Conservation (phyloP, 2,113 vertebrate species). For the Harpagus bidentatus region DNA sequence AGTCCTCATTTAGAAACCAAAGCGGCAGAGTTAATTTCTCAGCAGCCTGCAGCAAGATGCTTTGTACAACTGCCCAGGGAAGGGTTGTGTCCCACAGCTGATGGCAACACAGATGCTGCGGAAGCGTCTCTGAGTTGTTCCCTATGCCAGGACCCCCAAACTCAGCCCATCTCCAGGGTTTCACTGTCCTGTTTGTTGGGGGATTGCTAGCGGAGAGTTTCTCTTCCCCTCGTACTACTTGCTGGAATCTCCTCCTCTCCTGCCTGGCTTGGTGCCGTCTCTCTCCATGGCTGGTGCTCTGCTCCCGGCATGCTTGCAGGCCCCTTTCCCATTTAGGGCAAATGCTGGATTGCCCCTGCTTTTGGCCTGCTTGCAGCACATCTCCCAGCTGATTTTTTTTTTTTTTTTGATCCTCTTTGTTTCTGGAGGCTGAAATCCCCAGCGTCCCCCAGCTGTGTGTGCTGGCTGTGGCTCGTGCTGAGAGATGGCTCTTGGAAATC, state of each 20-base stretch:
- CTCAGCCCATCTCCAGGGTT: not conserved
- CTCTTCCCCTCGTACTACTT: not conserved
- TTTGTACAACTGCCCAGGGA: not conserved
- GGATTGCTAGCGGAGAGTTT: not conserved
- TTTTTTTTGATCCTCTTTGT: not conserved
- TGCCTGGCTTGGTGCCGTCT: not conserved
- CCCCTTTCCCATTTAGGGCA: constrained; percentile 45
- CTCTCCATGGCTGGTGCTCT: not conserved
- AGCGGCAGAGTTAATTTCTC: not conserved
- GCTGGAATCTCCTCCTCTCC: not conserved
- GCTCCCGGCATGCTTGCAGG: not conserved
- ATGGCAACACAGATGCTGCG: not conserved
- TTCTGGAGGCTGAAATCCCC: not conserved
- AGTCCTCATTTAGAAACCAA: not conserved
- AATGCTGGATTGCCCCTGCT: not conserved
- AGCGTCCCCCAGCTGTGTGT: rapidly evolving
- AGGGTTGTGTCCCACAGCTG: not conserved
- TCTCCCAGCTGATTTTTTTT: not conserved
- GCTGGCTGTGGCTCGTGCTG: rapidly evolving
- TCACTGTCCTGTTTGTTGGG: not conserved
- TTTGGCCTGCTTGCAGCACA: not conserved
- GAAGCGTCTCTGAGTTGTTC: not conserved
- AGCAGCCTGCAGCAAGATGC: not conserved
- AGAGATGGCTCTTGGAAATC: not conserved
- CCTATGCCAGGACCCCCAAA: not conserved